Conservation (phyloP, 2,888 invertebrate species). For the Drosophila helvetica region DNA sequence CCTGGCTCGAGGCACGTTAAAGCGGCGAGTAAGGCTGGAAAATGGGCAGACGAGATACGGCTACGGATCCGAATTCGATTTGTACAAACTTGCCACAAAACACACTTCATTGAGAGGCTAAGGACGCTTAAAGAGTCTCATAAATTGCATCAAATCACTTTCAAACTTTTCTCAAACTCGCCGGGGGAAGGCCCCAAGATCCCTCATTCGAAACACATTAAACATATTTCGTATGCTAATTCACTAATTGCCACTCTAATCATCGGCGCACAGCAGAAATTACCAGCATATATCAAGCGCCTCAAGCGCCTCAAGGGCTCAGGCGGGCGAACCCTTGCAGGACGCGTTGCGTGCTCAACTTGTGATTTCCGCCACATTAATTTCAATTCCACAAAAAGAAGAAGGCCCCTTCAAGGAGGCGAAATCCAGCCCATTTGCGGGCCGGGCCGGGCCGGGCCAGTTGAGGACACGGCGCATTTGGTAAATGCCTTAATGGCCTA, state of each 20-base stretch:
- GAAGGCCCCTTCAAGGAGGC: constrained; percentile 4
- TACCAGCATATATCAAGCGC: constrained; percentile 72
- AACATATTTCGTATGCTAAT: constrained; percentile 46
- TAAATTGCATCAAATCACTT: background rate
- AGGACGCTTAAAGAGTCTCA: background rate
- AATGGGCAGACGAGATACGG: background rate
- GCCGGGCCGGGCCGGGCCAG: constrained; percentile 53
- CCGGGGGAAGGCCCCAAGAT: background rate
- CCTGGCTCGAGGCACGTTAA: constrained; percentile 49
- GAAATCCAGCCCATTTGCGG: constrained; percentile 38
- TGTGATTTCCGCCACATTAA: constrained; percentile 82
- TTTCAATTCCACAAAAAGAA: constrained; percentile 75
- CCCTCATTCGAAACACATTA: constrained; percentile 39
- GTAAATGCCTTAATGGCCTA: constrained; percentile 81
- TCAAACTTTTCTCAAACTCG: background rate
- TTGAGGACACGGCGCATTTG: constrained; percentile 77
- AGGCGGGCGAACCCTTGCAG: constrained; percentile 68
- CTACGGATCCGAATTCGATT: constrained; percentile 31
- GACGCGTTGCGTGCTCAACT: constrained; percentile 74
- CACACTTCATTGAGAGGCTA: background rate
- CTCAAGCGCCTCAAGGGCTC: constrained; percentile 65
- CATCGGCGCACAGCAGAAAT: constrained; percentile 62
- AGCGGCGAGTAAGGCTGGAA: constrained; percentile 22
- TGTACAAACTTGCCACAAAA: background rate
- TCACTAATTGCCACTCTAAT: constrained; percentile 72